These are phyloP conservation scores for Steinernema scapterisci DNA, from an alignment of 2,888 invertebrate genomes.

Conservation along the genomic window DNA sequence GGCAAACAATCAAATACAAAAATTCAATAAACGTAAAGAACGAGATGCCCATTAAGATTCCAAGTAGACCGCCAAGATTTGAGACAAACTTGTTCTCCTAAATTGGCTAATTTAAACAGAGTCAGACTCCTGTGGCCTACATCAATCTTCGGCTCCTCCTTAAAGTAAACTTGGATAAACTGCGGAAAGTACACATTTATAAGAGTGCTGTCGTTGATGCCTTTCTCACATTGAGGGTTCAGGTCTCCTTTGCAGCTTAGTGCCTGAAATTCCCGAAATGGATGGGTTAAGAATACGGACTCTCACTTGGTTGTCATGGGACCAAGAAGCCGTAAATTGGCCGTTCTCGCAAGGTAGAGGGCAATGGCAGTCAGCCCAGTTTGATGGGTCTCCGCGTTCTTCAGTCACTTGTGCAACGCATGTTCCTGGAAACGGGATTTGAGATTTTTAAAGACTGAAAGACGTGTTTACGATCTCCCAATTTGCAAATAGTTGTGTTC, in stretches of 20 bases:
- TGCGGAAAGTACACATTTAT: conserved; percentile 42
- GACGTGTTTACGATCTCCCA: conserved; percentile 34
- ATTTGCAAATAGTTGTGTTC: conserved; percentile 28
- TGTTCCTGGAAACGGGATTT: too few species aligned
- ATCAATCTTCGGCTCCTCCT: conserved; percentile 46
- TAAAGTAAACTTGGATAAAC: conserved; percentile 42
- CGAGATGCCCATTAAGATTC: conserved; percentile 51
- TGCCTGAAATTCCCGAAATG: background rate
- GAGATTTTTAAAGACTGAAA: background rate
- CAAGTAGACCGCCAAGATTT: conserved; percentile 49
- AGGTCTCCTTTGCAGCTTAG: background rate
- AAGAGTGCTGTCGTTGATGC: conserved; percentile 38
- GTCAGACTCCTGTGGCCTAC: conserved; percentile 36
- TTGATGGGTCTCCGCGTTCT: conserved; percentile 37
- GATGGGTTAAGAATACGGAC: background rate
- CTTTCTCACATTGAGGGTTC: background rate
- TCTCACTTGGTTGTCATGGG: background rate
- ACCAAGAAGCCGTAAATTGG: conserved; percentile 26
- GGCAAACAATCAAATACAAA: background rate
- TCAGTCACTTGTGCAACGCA: conserved; percentile 39
- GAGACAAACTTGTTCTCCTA: conserved; percentile 50
- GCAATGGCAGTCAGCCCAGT: conserved; percentile 42
- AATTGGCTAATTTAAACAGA: conserved; percentile 35
- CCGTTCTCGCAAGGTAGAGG: conserved; percentile 40
- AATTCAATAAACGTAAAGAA: conserved; percentile 50